Percentiles rank a stretch among this genome's conserved stretches.
phyloP scores from a whole-genome alignment of 2,113 vertebrate species.

The Lepus timidus region DNA sequence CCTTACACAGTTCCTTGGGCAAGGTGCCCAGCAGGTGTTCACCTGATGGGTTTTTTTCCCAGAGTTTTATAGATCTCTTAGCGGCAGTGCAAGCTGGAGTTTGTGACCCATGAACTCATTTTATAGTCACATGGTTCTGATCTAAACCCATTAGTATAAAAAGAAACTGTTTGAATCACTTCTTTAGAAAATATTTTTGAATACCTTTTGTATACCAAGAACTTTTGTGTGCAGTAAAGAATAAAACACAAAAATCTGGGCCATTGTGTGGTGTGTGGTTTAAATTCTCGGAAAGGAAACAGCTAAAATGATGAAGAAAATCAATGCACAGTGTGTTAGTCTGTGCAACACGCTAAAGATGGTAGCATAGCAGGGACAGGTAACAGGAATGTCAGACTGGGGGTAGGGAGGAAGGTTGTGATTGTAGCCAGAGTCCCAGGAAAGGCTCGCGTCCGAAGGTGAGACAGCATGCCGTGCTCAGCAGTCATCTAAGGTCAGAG shows the following conservation, averaged over 20 bases:
- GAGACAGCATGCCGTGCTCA: background rate
- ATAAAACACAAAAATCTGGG: background rate
- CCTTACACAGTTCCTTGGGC: background rate
- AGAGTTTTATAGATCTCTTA: background rate
- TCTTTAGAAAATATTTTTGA: conserved; percentile 55
- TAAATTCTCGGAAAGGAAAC: conserved; percentile 9
- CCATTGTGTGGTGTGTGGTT: background rate
- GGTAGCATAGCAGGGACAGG: background rate
- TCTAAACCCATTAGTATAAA: background rate
- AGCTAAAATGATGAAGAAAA: background rate
- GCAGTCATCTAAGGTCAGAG: background rate
- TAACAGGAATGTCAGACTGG: background rate
- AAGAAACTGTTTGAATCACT: conserved; percentile 28
- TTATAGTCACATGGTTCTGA: background rate
- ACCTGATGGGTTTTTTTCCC: background rate
- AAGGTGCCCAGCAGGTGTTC: background rate
- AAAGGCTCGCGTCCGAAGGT: background rate
- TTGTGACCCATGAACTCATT: background rate
- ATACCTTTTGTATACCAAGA: background rate
- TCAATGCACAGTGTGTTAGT: background rate
- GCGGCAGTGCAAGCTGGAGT: background rate
- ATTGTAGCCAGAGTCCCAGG: background rate
- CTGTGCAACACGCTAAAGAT: background rate
- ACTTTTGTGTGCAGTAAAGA: background rate
- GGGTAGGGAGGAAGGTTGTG: background rate